These are phyloP conservation scores for Anoncus sp. DNA, from an alignment of 2,888 invertebrate genomes.

Conservation along the genomic window DNA sequence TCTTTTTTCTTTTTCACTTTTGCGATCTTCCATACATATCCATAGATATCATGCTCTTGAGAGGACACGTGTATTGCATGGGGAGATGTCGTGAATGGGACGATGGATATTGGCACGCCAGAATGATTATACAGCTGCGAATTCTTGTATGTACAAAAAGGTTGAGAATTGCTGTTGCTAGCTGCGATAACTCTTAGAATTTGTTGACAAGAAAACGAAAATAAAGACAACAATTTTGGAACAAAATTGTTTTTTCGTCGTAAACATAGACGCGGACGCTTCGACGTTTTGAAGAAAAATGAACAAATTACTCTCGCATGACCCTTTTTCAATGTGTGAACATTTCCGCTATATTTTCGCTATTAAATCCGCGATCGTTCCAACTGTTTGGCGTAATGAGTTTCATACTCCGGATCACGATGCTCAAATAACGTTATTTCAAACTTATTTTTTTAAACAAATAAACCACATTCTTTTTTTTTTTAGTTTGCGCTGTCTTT, in stretches of 20 bases:
- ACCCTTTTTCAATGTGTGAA: too few relatives aligned
- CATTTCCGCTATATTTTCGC: too few relatives aligned
- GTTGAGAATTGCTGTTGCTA: neutral
- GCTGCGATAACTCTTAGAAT: neutral
- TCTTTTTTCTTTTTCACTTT: constrained; percentile 19
- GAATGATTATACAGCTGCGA: constrained; percentile 14
- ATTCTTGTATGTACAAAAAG: neutral
- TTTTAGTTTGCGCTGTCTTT: neutral
- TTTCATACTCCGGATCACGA: too few relatives aligned
- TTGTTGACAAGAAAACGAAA: too few relatives aligned
- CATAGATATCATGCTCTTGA: constrained; percentile 3
- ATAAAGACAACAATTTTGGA: too few relatives aligned
- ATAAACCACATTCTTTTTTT: neutral
- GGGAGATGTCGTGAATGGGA: neutral
- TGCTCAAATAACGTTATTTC: too few relatives aligned
- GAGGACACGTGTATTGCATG: neutral
- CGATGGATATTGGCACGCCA: neutral
- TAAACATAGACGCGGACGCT: too few relatives aligned
- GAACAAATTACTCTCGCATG: too few relatives aligned
- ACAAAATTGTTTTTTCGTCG: too few relatives aligned
- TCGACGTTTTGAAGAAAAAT: too few relatives aligned
- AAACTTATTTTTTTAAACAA: neutral
- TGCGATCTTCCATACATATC: neutral
- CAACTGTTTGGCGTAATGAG: too few relatives aligned
- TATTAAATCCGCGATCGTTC: too few relatives aligned